A percentile compares a stretch with the other conserved stretches of the same genome.
Evolutionary conservation across 2,797 vertebrate genomes (phyloP).

Genomic region (Merluccius polli): DNA sequence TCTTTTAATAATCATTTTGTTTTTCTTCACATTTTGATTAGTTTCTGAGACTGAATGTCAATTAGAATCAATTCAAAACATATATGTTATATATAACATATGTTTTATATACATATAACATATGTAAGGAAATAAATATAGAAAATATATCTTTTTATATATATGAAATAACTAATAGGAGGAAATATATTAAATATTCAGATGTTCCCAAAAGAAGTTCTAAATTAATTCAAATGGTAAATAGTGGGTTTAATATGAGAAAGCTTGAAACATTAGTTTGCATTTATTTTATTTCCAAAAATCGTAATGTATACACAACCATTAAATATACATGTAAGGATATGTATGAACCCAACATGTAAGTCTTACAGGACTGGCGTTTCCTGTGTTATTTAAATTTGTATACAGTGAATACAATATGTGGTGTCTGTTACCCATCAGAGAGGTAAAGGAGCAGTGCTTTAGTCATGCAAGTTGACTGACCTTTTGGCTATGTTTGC

Average conservation of each 20-base stretch:
- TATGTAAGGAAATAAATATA: not conserved
- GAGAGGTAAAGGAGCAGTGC: slow-evolving; percentile 29
- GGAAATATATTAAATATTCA: not conserved
- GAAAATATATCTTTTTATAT: not conserved
- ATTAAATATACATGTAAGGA: not conserved
- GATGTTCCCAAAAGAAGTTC: not conserved
- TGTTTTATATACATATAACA: not conserved
- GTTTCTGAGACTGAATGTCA: not conserved
- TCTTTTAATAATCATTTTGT: not conserved
- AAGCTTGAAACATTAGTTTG: not conserved
- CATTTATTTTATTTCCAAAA: not conserved
- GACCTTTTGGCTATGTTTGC: slow-evolving; percentile 57
- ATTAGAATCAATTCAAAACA: not conserved
- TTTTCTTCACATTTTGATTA: not conserved
- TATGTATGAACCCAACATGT: not conserved
- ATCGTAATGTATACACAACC: not conserved
- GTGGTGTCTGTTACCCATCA: not conserved
- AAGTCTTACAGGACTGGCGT: not conserved
- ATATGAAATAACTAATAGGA: not conserved
- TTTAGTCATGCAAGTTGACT: slow-evolving; percentile 40
- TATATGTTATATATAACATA: not conserved
- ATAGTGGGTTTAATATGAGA: not conserved
- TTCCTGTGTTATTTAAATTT: not conserved
- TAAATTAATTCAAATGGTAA: not conserved
- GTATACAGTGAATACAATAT: not conserved